These are phyloP conservation scores for Ranitomeya imitator DNA, from an alignment of 2,113 vertebrate genomes.

Conservation along the genomic window DNA sequence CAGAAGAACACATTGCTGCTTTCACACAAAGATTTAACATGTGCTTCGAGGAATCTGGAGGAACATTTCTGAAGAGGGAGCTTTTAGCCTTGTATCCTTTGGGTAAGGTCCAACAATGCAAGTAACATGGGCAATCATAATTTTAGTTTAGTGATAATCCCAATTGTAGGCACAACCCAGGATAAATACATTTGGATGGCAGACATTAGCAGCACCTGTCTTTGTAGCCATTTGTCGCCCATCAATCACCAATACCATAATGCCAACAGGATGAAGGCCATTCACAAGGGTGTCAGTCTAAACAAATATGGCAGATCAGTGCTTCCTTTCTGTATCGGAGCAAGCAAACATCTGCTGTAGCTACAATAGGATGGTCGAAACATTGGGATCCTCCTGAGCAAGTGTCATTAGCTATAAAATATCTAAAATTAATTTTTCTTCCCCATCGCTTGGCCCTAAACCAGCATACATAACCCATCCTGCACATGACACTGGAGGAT, in stretches of 20 bases:
- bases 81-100: neutral
- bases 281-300: neutral
- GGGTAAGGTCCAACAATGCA: no score
- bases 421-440: neutral
- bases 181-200: neutral
- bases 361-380: neutral
- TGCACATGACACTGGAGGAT: no score
- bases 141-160: neutral
- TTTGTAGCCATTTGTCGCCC: neutral
- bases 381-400: neutral
- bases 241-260: neutral
- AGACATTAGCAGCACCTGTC: neutral
- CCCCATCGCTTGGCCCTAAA: no score
- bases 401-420: neutral
- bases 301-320: neutral
- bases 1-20: neutral
- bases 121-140: neutral
- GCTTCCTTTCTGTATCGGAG: neutral
- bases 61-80: neutral
- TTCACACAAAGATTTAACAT: neutral
- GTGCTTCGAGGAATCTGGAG: neutral
- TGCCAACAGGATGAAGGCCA: neutral
- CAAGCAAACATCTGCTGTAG: neutral
- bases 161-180: neutral
- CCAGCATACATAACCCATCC: no score